These are phyloP conservation scores for Otis tarda DNA, from an alignment of 2,113 vertebrate species.

Conservation along the genomic window DNA sequence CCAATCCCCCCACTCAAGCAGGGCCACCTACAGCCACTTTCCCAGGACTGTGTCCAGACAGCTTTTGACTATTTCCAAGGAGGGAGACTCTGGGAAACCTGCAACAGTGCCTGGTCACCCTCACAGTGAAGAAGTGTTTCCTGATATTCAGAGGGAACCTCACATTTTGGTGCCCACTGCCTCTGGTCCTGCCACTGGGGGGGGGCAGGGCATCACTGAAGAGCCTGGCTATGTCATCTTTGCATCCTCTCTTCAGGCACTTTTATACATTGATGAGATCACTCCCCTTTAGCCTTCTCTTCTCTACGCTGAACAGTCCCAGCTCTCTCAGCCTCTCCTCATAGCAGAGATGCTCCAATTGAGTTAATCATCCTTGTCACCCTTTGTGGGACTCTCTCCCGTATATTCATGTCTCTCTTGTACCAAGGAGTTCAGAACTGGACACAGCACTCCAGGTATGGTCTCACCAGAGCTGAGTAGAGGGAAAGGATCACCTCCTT, in stretches of 20 bases:
- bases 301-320: background rate
- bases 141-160: background rate
- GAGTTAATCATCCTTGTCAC: background rate
- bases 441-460: background rate
- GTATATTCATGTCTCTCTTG: background rate
- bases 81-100: background rate
- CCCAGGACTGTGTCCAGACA: background rate
- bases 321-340: background rate
- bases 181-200: background rate
- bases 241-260: background rate
- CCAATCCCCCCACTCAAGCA: background rate
- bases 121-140: background rate
- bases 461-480: background rate
- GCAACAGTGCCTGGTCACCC: background rate
- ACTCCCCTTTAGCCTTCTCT: background rate
- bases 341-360: background rate
- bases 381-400: background rate
- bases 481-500: background rate
- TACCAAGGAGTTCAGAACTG: background rate
- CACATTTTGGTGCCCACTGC: background rate
- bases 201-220: background rate
- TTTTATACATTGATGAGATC: background rate
- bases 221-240: background rate
- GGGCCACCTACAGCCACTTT: background rate
- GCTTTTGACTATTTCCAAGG: background rate